These are phyloP conservation scores for Pristionchus japonicus DNA, from an alignment of 2,888 invertebrate genomes.

Conservation along the genomic window DNA sequence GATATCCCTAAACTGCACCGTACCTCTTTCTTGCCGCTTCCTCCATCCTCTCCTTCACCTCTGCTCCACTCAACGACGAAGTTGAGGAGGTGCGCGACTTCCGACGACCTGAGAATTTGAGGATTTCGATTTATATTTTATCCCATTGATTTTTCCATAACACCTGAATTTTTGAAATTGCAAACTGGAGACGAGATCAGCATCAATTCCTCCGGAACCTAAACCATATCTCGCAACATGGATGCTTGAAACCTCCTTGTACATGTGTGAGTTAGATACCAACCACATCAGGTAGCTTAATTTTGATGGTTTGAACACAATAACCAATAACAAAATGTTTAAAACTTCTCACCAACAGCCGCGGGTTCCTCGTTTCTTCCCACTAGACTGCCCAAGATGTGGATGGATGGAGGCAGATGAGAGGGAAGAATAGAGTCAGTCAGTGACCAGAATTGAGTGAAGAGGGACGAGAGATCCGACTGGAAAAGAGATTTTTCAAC, in stretches of 20 bases:
- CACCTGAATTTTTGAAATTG: too few relatives aligned
- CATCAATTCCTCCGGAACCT: too few relatives aligned
- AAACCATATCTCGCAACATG: too few relatives aligned
- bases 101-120: neutral
- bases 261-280: too few relatives aligned
- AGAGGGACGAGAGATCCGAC: conserved; percentile 10
- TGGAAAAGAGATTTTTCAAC: too few relatives aligned
- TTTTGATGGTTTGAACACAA: neutral
- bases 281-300: too few relatives aligned
- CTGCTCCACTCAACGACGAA: conserved; percentile 4
- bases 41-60: conserved; percentile 41
- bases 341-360: neutral
- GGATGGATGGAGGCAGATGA: conserved; percentile 23
- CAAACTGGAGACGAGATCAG: too few relatives aligned
- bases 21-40: neutral
- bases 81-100: conserved; percentile 37
- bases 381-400: neutral
- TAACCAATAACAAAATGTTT: neutral
- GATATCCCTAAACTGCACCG: neutral
- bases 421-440: neutral
- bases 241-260: too few relatives aligned
- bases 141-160: too few relatives aligned
- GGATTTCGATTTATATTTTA: too few relatives aligned
- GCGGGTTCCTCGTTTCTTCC: neutral
- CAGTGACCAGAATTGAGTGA: conserved; percentile 12